Evolutionary conservation across 2,113 vertebrate genomes (phyloP).

Genomic region (Taurulus bubalis): DNA sequence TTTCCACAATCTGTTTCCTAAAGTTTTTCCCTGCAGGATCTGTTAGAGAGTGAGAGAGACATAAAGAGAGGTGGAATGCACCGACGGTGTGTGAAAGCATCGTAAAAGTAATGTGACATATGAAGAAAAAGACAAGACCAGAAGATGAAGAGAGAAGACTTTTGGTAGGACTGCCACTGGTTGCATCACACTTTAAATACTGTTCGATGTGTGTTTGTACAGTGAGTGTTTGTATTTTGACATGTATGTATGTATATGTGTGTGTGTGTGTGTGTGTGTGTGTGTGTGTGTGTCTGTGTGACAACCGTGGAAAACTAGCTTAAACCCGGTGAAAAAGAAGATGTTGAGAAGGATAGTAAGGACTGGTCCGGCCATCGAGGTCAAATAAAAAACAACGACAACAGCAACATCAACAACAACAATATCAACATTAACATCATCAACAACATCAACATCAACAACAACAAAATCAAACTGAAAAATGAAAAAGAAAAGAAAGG

Average conservation of each 20-base stretch:
- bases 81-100: slow-evolving; percentile 43
- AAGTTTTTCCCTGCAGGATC: slow-evolving; percentile 58
- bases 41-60: slow-evolving; percentile 9
- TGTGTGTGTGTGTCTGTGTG: slow-evolving; percentile 5
- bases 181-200: slow-evolving; percentile 66
- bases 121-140: slow-evolving; percentile 36
- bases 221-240: slow-evolving; percentile 14
- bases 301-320: slow-evolving; percentile 88
- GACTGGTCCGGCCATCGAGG: slow-evolving; percentile 95
- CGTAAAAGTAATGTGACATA: slow-evolving; percentile 26
- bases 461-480: slow-evolving; percentile 75
- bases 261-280: neutral
- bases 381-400: slow-evolving; percentile 87
- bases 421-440: slow-evolving; percentile 89
- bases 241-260: neutral
- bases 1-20: slow-evolving; percentile 44
- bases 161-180: slow-evolving; percentile 43
- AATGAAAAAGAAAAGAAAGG: slow-evolving; percentile 54
- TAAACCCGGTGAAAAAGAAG: slow-evolving; percentile 71
- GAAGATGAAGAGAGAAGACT: slow-evolving; percentile 22
- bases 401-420: slow-evolving; percentile 78
- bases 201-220: slow-evolving; percentile 47
- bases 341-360: slow-evolving; percentile 81
- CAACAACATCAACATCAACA: slow-evolving; percentile 65
- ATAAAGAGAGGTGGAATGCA: slow-evolving; percentile 44